A percentile compares a stretch with the other conserved stretches of the same genome.
phyloP scores from a whole-genome alignment of 2,888 invertebrate genomes.

The Gisinianus flammeolus region DNA sequence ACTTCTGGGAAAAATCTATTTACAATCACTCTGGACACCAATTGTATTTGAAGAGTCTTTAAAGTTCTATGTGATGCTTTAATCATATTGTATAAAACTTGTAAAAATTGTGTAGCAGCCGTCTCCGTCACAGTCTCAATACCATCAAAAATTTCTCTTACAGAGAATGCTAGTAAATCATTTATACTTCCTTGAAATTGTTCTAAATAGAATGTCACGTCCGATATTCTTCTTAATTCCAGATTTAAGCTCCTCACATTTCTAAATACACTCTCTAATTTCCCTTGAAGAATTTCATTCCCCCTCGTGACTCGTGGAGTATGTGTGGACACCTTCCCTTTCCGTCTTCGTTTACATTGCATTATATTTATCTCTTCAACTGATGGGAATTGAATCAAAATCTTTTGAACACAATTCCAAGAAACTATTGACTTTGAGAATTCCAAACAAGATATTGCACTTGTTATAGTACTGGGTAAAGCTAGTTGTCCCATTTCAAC shows the following conservation, averaged over 20 bases:
- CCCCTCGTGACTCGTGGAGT: constrained; percentile 37
- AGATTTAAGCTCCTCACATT: constrained; percentile 30
- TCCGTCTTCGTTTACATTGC: constrained; percentile 42
- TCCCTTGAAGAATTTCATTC: constrained; percentile 22
- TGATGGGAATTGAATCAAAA: constrained; percentile 37
- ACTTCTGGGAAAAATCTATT: constrained; percentile 41
- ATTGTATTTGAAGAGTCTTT: constrained; percentile 30
- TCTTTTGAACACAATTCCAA: constrained; percentile 39
- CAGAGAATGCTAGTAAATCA: constrained; percentile 11
- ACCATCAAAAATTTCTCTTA: constrained; percentile 42
- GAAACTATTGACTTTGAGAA: constrained; percentile 43
- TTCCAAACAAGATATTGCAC: constrained; percentile 27
- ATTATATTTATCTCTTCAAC: constrained; percentile 43
- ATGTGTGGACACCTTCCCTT: constrained; percentile 14
- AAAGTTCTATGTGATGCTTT: constrained; percentile 18
- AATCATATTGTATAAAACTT: constrained; percentile 26
- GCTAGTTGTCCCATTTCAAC: constrained; percentile 25
- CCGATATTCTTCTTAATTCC: constrained; percentile 40
- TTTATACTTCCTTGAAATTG: constrained; percentile 28
- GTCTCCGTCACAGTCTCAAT: constrained; percentile 35
- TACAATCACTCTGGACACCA: constrained; percentile 32
- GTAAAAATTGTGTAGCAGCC: constrained; percentile 28
- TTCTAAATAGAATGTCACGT: constrained; percentile 41
- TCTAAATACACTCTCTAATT: constrained; percentile 15
- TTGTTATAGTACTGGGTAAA: constrained; percentile 25